Percentiles rank a stretch among this genome's conserved stretches.
Conservation (phyloP, 2,797 vertebrate species). For the Masticophis lateralis region DNA sequence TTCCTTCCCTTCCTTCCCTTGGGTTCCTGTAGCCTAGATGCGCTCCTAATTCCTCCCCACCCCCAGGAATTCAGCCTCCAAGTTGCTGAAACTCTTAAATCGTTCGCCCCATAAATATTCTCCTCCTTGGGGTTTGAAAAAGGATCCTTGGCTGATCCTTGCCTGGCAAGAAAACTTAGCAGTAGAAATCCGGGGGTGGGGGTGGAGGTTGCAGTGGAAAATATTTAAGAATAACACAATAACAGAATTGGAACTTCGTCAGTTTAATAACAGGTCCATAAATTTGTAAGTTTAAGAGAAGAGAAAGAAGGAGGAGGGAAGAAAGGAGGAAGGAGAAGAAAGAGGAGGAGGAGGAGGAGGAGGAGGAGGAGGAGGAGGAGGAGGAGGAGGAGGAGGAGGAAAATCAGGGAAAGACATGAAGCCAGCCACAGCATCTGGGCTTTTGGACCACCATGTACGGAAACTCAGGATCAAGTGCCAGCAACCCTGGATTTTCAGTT, state of each 20-base stretch:
- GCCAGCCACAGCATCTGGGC: conserved; percentile 54
- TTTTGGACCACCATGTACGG: conserved; percentile 61
- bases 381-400: neutral
- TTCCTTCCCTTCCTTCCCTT: neutral
- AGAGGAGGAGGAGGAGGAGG: no score
- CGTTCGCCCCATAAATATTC: conserved; percentile 19
- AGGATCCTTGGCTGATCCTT: conserved; percentile 40
- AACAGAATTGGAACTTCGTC: conserved; percentile 11
- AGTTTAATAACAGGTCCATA: conserved; percentile 12
- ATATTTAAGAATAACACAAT: conserved; percentile 46
- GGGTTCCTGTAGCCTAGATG: neutral
- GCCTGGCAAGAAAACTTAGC: neutral
- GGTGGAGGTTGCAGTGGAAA: conserved; percentile 58
- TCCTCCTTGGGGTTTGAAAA: conserved; percentile 28
- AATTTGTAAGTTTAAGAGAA: neutral
- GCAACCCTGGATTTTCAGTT: conserved; percentile 59
- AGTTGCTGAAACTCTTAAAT: conserved; percentile 38
- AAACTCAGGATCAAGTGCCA: conserved; percentile 47
- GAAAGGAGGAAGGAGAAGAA: no score
- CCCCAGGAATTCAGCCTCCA: neutral
- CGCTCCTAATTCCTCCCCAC: neutral
- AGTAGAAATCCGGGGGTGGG: conserved; percentile 51
- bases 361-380: no score
- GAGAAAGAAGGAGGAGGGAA: neutral
- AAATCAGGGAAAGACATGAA: conserved; percentile 54